Conservation (phyloP, 2,797 vertebrate species). For the Orientallactaga sibirica region DNA sequence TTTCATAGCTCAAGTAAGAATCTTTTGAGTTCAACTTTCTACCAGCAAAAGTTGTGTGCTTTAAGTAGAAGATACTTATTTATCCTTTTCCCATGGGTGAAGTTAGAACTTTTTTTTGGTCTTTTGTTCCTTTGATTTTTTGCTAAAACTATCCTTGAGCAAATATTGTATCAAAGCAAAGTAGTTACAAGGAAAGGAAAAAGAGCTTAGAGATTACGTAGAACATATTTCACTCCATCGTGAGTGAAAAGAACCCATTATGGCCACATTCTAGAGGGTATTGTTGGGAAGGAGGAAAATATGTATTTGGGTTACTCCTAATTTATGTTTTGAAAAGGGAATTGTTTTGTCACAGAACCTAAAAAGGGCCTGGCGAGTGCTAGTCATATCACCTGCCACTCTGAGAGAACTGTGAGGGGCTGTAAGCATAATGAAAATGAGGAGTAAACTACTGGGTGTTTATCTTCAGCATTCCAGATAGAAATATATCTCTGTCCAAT, state of each 20-base stretch:
- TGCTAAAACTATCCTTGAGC: neutral
- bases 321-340: slow-evolving; percentile 15
- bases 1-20: slow-evolving; percentile 23
- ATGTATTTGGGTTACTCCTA: neutral
- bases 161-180: slow-evolving; percentile 57
- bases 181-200: neutral
- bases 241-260: neutral
- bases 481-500: neutral
- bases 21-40: slow-evolving; percentile 20
- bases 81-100: slow-evolving; percentile 11
- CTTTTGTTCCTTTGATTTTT: slow-evolving; percentile 2
- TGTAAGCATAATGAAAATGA: slow-evolving; percentile 24
- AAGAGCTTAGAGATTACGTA: neutral
- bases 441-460: slow-evolving; percentile 26
- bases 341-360: slow-evolving; percentile 35
- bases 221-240: neutral
- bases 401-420: neutral
- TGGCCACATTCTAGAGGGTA: neutral
- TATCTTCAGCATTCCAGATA: slow-evolving; percentile 67
- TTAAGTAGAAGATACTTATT: slow-evolving; percentile 22
- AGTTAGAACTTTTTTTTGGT: slow-evolving; percentile 16
- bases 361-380: slow-evolving; percentile 33
- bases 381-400: slow-evolving; percentile 58
- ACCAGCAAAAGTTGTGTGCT: neutral
- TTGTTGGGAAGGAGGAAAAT: slow-evolving; percentile 13